phyloP scores from a whole-genome alignment of 2,797 vertebrate genomes.

The Parauchenoglanis punctatus region DNA sequence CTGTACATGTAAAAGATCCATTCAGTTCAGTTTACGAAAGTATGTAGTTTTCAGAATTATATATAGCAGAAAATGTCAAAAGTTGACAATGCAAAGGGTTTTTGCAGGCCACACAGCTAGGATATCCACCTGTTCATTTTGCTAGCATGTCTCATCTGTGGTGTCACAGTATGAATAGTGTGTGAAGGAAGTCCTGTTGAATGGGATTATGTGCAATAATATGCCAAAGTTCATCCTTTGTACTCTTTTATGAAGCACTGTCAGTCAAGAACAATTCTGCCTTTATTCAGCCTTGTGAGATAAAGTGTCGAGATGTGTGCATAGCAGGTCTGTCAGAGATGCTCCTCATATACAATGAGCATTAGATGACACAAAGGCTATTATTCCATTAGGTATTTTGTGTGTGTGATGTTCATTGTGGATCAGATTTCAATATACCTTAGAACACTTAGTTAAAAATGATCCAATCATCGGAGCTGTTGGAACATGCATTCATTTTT shows the following conservation, averaged over 20 bases:
- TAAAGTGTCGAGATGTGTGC: constrained; percentile 44
- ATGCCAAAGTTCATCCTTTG: constrained; percentile 59
- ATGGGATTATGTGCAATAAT: constrained; percentile 57
- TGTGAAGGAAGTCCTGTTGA: constrained; percentile 42
- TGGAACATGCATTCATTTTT: not conserved
- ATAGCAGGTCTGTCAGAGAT: constrained; percentile 39
- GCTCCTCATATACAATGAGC: constrained; percentile 52
- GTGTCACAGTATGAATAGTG: constrained; percentile 49
- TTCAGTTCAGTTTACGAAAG: not conserved
- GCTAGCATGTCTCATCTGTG: constrained; percentile 47
- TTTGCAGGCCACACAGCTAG: constrained; percentile 29
- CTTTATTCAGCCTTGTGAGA: constrained; percentile 53
- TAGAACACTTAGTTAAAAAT: not conserved
- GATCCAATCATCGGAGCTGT: not conserved
- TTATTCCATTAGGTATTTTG: constrained; percentile 40
- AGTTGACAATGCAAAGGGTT: not conserved
- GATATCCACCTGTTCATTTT: constrained; percentile 55
- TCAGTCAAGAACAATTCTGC: constrained; percentile 49
- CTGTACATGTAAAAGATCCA: not conserved
- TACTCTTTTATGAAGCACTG: constrained; percentile 51
- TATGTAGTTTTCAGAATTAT: not conserved
- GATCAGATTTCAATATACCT: constrained; percentile 36
- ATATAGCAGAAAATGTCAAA: not conserved
- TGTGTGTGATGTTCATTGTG: constrained; percentile 49
- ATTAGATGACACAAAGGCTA: constrained; percentile 48